These are phyloP conservation scores for Oscheius sp. DNA, from an alignment of 2,888 invertebrate genomes.

Conservation along the genomic window DNA sequence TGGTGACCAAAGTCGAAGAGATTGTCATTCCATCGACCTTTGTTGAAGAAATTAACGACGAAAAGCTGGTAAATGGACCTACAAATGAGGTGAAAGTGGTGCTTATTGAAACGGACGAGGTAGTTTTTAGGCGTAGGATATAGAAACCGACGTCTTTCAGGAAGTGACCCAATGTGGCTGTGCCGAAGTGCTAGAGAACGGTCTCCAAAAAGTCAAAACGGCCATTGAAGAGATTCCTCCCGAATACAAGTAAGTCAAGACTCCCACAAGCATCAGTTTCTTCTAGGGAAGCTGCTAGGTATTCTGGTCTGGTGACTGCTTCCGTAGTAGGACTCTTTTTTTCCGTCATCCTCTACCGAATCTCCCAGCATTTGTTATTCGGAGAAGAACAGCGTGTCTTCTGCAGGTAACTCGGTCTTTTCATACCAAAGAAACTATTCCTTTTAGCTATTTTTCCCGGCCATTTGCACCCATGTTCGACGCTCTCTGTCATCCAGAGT, in stretches of 20 bases:
- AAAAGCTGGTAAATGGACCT: not conserved
- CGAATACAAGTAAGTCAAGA: slow-evolving; percentile 33
- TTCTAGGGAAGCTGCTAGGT: slow-evolving; percentile 38
- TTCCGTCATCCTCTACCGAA: slow-evolving; percentile 30
- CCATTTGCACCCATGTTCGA: slow-evolving; percentile 52
- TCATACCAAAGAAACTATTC: not conserved
- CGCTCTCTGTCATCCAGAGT: slow-evolving; percentile 43
- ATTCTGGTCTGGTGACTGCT: slow-evolving; percentile 34
- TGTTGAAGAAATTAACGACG: not conserved
- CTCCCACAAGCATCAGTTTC: not conserved
- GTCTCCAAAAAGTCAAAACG: slow-evolving; percentile 22
- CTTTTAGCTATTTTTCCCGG: slow-evolving; percentile 42
- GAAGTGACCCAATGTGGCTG: slow-evolving; percentile 7
- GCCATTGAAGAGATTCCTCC: slow-evolving; percentile 31
- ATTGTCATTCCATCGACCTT: slow-evolving; percentile 20
- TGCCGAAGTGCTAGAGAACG: not conserved
- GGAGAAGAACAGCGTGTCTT: slow-evolving; percentile 29
- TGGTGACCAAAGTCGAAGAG: slow-evolving; percentile 11
- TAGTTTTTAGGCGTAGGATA: not conserved
- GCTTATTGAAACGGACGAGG: slow-evolving; percentile 21
- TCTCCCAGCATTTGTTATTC: slow-evolving; percentile 13
- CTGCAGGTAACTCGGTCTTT: slow-evolving; percentile 31
- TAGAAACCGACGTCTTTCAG: not conserved
- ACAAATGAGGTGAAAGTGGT: not conserved
- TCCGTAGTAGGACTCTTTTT: slow-evolving; percentile 34